These are phyloP conservation scores for human DNA, from an alignment of 2,113 vertebrate genomes.

Conservation along the genomic window DNA sequence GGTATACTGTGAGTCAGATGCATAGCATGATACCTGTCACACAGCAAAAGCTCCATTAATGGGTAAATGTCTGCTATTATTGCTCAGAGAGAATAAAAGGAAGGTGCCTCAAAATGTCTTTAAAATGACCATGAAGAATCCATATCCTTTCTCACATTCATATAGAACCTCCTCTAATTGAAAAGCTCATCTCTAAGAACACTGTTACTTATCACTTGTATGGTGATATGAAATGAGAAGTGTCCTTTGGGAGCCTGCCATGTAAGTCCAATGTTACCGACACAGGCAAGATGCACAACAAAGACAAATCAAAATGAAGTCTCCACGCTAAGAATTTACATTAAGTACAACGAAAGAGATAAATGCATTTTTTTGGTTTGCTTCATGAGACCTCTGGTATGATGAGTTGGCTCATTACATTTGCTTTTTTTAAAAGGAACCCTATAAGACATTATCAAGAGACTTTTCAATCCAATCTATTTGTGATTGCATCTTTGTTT, in stretches of 20 bases:
- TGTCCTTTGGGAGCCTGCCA: not conserved
- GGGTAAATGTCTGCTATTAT: not conserved
- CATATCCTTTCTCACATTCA: not conserved
- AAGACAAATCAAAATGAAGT: not conserved
- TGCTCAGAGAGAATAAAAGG: not conserved
- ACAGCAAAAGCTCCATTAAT: not conserved
- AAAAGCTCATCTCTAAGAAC: not conserved
- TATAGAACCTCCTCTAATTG: not conserved
- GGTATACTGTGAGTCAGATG: not conserved
- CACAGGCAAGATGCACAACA: not conserved
- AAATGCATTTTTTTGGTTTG: slow-evolving; percentile 69
- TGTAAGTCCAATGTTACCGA: not conserved
- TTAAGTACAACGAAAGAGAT: slow-evolving; percentile 58
- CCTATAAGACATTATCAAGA: slow-evolving; percentile 64
- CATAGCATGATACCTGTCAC: too few species aligned
- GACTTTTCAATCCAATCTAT: slow-evolving; percentile 62
- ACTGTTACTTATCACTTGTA: not conserved
- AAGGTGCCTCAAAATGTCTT: not conserved
- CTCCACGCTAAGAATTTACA: slow-evolving; percentile 21
- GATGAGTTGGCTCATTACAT: slow-evolving; percentile 29
- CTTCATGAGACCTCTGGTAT: slow-evolving; percentile 51
- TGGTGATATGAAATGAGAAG: not conserved
- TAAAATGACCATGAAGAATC: not conserved
- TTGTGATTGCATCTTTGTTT: slow-evolving; percentile 71
- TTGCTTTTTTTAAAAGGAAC: slow-evolving; percentile 19